These are phyloP conservation scores for Steatornis caripensis DNA, from an alignment of 2,113 vertebrate species.

Conservation along the genomic window DNA sequence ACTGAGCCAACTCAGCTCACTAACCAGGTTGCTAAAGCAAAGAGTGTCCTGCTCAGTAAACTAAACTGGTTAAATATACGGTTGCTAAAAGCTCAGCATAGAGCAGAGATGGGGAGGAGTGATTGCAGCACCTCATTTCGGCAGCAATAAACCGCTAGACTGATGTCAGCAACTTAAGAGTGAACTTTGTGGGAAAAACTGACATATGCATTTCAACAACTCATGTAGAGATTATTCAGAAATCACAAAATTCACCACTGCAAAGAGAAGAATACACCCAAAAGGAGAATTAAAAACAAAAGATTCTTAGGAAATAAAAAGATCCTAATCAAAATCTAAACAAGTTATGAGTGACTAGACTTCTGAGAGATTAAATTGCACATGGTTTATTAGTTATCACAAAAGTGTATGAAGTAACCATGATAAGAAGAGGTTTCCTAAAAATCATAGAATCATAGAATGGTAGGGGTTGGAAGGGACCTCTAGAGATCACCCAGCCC, in stretches of 20 bases:
- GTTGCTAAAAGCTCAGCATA: background rate
- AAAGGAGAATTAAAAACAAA: background rate
- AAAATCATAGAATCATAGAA: too few species aligned
- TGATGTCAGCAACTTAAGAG: background rate
- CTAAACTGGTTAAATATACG: background rate
- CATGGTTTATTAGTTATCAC: accelerated
- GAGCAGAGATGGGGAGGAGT: background rate
- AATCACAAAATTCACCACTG: background rate
- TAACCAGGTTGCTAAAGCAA: background rate
- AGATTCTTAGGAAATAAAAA: background rate
- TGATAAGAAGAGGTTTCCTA: background rate
- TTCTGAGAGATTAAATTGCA: background rate
- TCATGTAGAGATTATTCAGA: background rate
- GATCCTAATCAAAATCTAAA: background rate
- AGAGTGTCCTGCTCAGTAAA: background rate
- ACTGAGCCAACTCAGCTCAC: background rate
- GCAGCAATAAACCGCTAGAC: background rate
- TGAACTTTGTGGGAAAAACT: background rate
- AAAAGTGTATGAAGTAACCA: background rate
- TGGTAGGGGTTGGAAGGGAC: too few species aligned
- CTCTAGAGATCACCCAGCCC: too few species aligned
- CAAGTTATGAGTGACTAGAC: background rate
- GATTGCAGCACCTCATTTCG: background rate
- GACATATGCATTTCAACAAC: background rate
- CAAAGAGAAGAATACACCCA: background rate